Percentiles rank a stretch among this genome's conserved stretches.
These are phyloP conservation scores for Lutjanus argentimaculatus DNA, from an alignment of 2,797 vertebrate genomes.

Conservation along the genomic window DNA sequence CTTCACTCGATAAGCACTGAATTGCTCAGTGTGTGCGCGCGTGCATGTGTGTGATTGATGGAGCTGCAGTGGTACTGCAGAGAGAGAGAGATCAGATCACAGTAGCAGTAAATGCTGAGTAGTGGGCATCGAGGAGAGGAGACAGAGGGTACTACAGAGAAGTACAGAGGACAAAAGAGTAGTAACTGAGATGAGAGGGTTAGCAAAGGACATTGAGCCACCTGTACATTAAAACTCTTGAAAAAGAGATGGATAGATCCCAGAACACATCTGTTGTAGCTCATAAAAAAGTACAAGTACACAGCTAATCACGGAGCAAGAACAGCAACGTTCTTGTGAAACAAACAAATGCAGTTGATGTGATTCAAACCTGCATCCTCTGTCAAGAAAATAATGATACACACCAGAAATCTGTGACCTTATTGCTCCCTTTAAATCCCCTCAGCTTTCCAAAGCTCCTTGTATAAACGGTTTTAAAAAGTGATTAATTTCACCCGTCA, in stretches of 20 bases:
- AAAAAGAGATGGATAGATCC: constrained; percentile 29
- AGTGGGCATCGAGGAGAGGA: constrained; percentile 40
- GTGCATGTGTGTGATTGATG: constrained; percentile 74
- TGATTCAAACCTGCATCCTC: background rate
- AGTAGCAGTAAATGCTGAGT: constrained; percentile 70
- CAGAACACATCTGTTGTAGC: constrained; percentile 30
- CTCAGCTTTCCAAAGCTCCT: constrained; percentile 10
- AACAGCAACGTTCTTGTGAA: background rate
- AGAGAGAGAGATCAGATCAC: constrained; percentile 61
- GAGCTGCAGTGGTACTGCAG: constrained; percentile 80
- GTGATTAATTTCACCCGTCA: constrained; percentile 11
- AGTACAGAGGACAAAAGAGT: constrained; percentile 13
- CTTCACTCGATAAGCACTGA: constrained; percentile 52
- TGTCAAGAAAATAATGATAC: constrained; percentile 2
- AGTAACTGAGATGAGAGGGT: background rate
- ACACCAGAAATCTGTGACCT: constrained; percentile 1
- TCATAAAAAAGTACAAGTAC: constrained; percentile 39
- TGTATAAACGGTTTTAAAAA: constrained; percentile 19
- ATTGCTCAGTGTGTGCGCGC: constrained; percentile 44
- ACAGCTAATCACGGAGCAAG: constrained; percentile 25
- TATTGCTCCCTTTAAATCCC: constrained; percentile 5
- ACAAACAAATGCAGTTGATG: constrained; percentile 4
- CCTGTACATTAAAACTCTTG: constrained; percentile 30
- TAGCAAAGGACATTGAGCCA: constrained; percentile 17
- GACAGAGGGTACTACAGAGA: constrained; percentile 27